Base-by-base conservation (phyloP, 2,888 invertebrate genomes). In the Euproctis similis region DNA sequence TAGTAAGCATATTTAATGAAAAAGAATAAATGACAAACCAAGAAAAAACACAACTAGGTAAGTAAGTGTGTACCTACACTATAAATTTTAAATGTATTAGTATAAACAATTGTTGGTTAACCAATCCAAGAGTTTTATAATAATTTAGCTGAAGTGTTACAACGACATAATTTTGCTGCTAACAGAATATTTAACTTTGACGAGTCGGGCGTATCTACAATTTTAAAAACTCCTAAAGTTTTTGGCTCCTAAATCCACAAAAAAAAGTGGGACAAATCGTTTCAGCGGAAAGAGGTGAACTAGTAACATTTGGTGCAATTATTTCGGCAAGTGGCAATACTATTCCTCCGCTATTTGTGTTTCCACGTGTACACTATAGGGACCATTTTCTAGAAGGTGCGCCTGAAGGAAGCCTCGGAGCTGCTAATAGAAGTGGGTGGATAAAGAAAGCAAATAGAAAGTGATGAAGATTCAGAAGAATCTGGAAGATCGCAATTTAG, bases 341-440 rank as follows among this genome's bases (percentile, higher is more conserved):
- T 7, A 50, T 60, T 14, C 55, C 57, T n/a, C 59, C 59, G 4
- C 19, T 59, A 22, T 59, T 53, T 24, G 32, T 64, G 2, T 43
- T 45, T 26, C 39, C 42, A 1, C 12, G 41, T 7, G 41, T 49
- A 2, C 42, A 44, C 28, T 44, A 25, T 21, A 44, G 39, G 11
- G 27, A 39, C 23, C 11, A 35, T 9, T 32, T 35, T 18, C 25
- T 35, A 12, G 28, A 26, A 26, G 27, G 31, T 20, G 24, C 26
- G 18, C 19, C 27, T 12, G 31, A 31, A 31, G 27, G 31, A n/a
- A 30, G 26, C 9, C n/a, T 26, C 8, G 26, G 20, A 12, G 20
- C 20, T 19, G 20, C 20, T 8, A 26, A 26, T 26, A 32, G 2
- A 5, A 36, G 24, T 32, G 23, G 31, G 4, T 29, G 29, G 29